Percentiles rank a stretch among this genome's conserved stretches.
Evolutionary conservation across 2,113 vertebrate genomes (phyloP).

Genomic region (Pseudorasbora parva): DNA sequence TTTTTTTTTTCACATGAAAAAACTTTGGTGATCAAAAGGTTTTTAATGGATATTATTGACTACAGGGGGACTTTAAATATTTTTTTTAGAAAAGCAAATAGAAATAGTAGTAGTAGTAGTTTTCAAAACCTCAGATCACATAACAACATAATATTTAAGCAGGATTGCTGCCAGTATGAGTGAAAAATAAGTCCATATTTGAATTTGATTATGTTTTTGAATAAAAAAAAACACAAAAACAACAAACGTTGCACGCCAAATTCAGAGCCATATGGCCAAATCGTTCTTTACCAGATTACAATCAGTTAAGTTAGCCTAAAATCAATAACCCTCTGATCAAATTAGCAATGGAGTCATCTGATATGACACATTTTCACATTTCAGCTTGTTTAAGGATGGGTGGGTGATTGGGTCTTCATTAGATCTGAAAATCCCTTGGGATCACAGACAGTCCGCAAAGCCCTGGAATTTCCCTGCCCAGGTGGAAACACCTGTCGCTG

Average conservation of each 20-base stretch:
- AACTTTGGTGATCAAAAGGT: no score
- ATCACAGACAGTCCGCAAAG: not conserved
- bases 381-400: not conserved
- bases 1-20: no score
- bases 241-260: no score
- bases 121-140: not conserved
- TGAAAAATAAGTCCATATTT: not conserved
- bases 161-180: not conserved
- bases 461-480: constrained; percentile 11
- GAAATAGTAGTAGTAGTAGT: no score
- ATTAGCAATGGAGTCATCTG: constrained; percentile 23
- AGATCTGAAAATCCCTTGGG: constrained; percentile 16
- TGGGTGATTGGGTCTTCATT: not conserved
- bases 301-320: constrained; percentile 1
- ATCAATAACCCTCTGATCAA: constrained; percentile 38
- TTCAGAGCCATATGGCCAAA: not conserved
- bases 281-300: constrained; percentile 6
- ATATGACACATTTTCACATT: constrained; percentile 41
- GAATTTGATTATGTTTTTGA: not conserved
- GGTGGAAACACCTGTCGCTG: constrained; percentile 40
- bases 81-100: not conserved
- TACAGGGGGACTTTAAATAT: not conserved
- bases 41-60: no score
- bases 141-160: not conserved
- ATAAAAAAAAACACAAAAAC: no score